Evolutionary conservation across 2,113 vertebrate species (phyloP).

Genomic region (Gallinago undulata): DNA sequence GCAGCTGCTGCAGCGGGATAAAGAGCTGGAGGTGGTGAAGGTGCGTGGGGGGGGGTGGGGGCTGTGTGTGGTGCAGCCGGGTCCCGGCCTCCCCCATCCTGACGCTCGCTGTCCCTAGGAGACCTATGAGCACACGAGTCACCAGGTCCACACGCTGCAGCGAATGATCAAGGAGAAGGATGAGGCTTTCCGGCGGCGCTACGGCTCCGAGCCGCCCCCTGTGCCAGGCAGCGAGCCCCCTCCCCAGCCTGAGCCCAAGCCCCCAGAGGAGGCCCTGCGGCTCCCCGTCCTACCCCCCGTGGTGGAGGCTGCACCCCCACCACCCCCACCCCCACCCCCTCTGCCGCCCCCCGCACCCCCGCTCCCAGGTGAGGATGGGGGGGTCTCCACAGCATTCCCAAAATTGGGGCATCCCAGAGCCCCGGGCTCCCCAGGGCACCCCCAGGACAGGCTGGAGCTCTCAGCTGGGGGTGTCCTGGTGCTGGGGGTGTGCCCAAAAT

Average conservation of each 20-base stretch:
- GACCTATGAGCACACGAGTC: slow-evolving; percentile 89
- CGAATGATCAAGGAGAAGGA: slow-evolving; percentile 94
- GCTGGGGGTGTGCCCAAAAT: neutral
- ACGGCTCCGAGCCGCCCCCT: slow-evolving; percentile 78
- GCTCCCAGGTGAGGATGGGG: slow-evolving; percentile 67
- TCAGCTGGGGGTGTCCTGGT: neutral
- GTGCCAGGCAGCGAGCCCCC: slow-evolving; percentile 70
- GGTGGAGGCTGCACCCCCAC: slow-evolving; percentile 75
- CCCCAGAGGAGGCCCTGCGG: slow-evolving; percentile 2
- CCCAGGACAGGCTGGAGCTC: neutral
- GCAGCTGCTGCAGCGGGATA: slow-evolving; percentile 89
- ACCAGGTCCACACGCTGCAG: slow-evolving; percentile 90
- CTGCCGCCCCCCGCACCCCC: slow-evolving; percentile 77
- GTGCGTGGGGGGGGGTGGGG: slow-evolving; percentile 48
- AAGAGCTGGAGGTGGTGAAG: slow-evolving; percentile 87
- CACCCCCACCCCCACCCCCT: slow-evolving; percentile 84
- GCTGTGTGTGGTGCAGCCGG: fast-evolving
- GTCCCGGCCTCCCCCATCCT: fast-evolving
- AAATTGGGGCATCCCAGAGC: neutral
- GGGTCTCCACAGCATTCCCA: neutral
- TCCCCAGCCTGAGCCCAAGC: neutral
- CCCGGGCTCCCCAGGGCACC: neutral
- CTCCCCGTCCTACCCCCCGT: slow-evolving; percentile 6
- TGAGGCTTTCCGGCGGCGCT: slow-evolving; percentile 87
- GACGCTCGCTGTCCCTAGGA: slow-evolving; percentile 65